Evolutionary conservation across 2,113 vertebrate species (phyloP).

Genomic region (Eidolon helvum): DNA sequence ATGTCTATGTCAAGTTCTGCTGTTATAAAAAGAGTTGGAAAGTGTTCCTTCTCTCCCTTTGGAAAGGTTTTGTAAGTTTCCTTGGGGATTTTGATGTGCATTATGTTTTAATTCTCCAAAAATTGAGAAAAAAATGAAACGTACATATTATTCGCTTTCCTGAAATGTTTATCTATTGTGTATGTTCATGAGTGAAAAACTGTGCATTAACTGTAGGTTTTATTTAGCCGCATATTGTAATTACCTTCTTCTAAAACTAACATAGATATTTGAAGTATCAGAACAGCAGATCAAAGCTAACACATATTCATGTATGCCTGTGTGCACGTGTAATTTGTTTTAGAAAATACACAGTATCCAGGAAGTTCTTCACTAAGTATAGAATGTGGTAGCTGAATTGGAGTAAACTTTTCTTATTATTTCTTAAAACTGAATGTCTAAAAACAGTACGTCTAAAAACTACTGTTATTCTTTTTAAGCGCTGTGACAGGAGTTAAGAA

Average conservation of each 20-base stretch:
- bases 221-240: not conserved
- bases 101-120: not conserved
- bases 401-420: not conserved
- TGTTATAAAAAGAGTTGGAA: not conserved
- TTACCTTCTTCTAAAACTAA: not conserved
- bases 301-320: not conserved
- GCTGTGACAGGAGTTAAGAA: not conserved
- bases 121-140: not conserved
- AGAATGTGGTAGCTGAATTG: not conserved
- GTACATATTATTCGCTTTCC: not conserved
- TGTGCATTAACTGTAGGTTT: not conserved
- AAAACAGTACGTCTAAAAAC: not conserved
- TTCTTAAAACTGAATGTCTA: not conserved
- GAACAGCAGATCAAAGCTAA: not conserved
- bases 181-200: not conserved
- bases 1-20: not conserved
- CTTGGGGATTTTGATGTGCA: not conserved
- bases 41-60: not conserved
- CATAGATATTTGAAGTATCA: not conserved
- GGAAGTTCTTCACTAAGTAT: not conserved
- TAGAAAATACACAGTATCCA: not conserved
- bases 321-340: not conserved
- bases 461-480: not conserved
- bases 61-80: not conserved
- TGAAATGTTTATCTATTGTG: not conserved